Percentiles rank a stretch among this genome's conserved stretches.
Evolutionary conservation across 2,113 vertebrate genomes (phyloP).

Genomic region (Poeciliopsis occidentalis): DNA sequence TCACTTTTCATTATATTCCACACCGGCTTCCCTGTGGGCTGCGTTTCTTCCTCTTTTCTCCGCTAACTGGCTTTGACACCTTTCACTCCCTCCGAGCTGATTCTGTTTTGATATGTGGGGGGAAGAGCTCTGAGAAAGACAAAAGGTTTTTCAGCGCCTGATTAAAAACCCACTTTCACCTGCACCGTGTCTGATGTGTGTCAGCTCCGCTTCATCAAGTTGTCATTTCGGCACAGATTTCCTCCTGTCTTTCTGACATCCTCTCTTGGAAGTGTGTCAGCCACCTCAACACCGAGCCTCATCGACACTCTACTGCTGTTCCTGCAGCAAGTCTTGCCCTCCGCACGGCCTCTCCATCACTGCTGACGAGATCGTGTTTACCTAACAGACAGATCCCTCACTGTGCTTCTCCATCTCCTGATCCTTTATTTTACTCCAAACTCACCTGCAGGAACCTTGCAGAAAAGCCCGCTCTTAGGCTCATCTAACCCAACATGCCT

Average conservation of each 20-base stretch:
- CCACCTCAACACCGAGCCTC: too few relatives aligned
- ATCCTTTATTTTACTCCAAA: too few relatives aligned
- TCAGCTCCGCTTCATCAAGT: conserved; percentile 16
- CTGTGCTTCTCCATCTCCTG: too few relatives aligned
- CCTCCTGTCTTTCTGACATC: conserved; percentile 41
- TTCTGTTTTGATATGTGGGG: conserved; percentile 7
- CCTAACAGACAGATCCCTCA: background rate
- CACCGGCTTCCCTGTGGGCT: conserved; percentile 6
- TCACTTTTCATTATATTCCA: conserved; percentile 15
- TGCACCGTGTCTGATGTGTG: conserved; percentile 30
- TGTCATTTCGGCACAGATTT: conserved; percentile 44
- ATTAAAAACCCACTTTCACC: background rate
- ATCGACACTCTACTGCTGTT: too few relatives aligned
- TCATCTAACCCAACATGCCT: too few relatives aligned
- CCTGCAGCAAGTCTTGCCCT: too few relatives aligned
- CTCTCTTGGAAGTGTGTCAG: conserved; percentile 54
- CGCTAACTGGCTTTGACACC: conserved; percentile 11
- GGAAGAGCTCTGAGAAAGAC: too few relatives aligned
- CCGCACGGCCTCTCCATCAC: conserved; percentile 64
- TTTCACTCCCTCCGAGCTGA: background rate
- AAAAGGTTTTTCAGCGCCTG: background rate
- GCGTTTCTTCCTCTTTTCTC: conserved; percentile 6
- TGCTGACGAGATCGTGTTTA: conserved; percentile 52
- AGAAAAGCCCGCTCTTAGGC: too few relatives aligned
- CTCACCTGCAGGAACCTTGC: too few relatives aligned